Base-by-base conservation (phyloP, 2,888 invertebrate species). In the Exocentrus adspersus region DNA sequence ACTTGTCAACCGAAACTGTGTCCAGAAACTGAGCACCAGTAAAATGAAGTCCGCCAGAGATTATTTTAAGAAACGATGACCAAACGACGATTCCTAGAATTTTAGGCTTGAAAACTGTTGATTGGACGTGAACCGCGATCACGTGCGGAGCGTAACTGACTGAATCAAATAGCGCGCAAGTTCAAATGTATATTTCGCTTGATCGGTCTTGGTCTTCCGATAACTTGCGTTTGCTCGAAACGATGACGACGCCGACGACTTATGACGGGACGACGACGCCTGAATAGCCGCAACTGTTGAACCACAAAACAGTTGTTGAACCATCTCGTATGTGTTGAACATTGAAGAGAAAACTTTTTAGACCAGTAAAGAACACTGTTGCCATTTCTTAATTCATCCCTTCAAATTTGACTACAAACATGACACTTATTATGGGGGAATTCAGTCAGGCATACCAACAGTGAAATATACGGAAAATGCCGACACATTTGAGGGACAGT, bases 11-110 rank as follows among this genome's bases (percentile, higher is more conserved):
- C 54, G 54, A 54, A 37, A 42, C 43, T 43, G 21, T 21, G 42
- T 42, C 54, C 24, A 28, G n/a, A 59, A 59, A 59, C 59, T 59
- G 59, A 59, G 48, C 56, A 45, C 45, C 69, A 65, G 68, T 71
- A 73, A 64, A 66, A 67, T 51, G 57, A 66, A 60, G 69, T 70
- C 64, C 70, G 69, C 72, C 69, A 73, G 68, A 71, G 72, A 72
- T 76, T 80, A 80, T 79, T 80, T 80, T 79, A 75, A 78, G 79
- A 78, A 77, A 72, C 74, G 77, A 78, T 79, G 79, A 79, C 76
- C 78, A 73, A 76, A 78, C 74, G 69, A 67, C 71, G 63, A 72
- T 79, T 79, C 80, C 73, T 71, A 74, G 80, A 80, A 80, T 69
- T 63, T 69, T 69, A 70, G 67, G 43, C 57, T 65, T 56, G 51